Base-by-base conservation (phyloP, 1,140 invertebrate species). In the Drosophila sp. region DNA sequence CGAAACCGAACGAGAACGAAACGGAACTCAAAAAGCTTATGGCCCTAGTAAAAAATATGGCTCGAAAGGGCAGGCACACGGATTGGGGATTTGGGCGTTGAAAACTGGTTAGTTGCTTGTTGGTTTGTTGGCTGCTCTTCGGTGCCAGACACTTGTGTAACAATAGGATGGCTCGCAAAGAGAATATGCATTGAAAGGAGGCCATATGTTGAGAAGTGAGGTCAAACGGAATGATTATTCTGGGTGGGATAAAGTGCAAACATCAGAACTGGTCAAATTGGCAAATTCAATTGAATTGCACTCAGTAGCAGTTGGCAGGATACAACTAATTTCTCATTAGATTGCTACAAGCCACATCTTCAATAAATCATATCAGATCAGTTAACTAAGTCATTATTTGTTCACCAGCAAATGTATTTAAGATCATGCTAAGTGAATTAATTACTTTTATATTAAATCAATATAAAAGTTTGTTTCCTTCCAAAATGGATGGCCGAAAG, bases 141-240 rank as follows among this genome's bases (percentile, higher is more conserved):
- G 50, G n/a, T 57, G 56, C n/a, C 56, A 58, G 56, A 35, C 30
- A 58, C 30, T 58, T 58, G n/a, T 29, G 30, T 32, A 35, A 58
- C 56, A 58, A 58, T 23, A 58, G 66, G 10, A 29, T 30, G 60
- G 27, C 11, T 17, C 27, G 8, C 17, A 47, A 29, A 25, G 60
- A 47, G 41, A 47, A 76, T 64, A 76, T 63, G 54, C 72, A 76
- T 62, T 67, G 63, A 68, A 77, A 61, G 41, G 72, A 41, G 64
- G 63, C 61, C 76, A 83, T 83, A 84, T 83, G 64, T 56, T 47
- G 60, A 57, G 44, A 68, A 76, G 71, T 57, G 67, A 61, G 30
- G 66, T 50, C 80, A 80, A 83, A 80, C 69, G 72, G 81, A 84
- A 50, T 27, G 44, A 50, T 50, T 50, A 50, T 50, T 50, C 44